These are phyloP conservation scores for Herminia tarsipennalis DNA, from an alignment of 2,888 invertebrate genomes.

Conservation along the genomic window DNA sequence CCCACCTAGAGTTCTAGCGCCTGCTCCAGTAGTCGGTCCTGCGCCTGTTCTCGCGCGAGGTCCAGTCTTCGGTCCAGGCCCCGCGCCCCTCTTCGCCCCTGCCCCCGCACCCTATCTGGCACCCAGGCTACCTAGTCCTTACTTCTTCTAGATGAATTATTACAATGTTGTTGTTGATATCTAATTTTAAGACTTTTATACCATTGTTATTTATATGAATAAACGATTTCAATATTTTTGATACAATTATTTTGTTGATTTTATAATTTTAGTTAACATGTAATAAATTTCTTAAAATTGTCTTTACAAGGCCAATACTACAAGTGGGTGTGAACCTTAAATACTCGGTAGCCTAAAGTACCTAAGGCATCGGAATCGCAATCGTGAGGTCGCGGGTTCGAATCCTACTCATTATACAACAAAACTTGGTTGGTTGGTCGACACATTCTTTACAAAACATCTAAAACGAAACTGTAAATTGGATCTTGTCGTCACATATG, in stretches of 20 bases:
- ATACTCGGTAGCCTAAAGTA: no score
- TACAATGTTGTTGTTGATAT: constrained; percentile 78
- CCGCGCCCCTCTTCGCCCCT: constrained; percentile 47
- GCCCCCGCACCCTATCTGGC: constrained; percentile 52
- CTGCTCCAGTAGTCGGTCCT: constrained; percentile 54
- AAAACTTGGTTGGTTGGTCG: no score
- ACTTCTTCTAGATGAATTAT: constrained; percentile 78
- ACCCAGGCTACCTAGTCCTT: constrained; percentile 68
- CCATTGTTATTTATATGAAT: constrained; percentile 77
- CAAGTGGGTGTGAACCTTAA: no score
- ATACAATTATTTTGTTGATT: constrained; percentile 21
- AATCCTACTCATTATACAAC: no score
- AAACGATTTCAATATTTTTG: constrained; percentile 54
- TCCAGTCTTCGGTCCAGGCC: constrained; percentile 40
- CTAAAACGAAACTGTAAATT: no score
- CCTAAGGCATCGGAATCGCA: no score
- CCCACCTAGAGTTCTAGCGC: constrained; percentile 58
- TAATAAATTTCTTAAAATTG: no score
- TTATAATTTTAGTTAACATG: no score
- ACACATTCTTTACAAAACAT: no score
- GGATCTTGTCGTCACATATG: no score
- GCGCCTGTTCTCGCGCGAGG: constrained; percentile 50
- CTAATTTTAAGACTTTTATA: constrained; percentile 64
- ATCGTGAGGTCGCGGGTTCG: no score
- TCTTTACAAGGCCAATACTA: no score